Percentiles rank a stretch among this genome's conserved stretches.
Evolutionary conservation across 37 sponge, comb jelly and placozoan genomes (phyloP).

Genomic region (Hormiphora californensis): DNA sequence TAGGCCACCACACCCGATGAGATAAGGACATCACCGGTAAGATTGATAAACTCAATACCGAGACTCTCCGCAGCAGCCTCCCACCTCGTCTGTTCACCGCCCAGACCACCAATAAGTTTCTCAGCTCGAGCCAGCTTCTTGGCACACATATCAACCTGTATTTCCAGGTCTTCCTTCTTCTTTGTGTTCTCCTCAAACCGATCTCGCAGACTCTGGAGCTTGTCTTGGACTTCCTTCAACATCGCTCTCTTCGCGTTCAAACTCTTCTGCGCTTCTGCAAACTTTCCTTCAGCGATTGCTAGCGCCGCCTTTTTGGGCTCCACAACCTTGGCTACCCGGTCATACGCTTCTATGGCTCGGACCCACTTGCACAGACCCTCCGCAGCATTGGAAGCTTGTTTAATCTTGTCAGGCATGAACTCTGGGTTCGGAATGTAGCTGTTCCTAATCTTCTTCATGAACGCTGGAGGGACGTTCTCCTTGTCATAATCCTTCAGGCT

Average conservation of each 20-base stretch:
- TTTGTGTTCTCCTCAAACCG: conserved; percentile 80
- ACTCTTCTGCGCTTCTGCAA: conserved; percentile 84
- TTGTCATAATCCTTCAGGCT: conserved; percentile 83
- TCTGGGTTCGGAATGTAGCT: conserved; percentile 83
- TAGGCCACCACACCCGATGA: conserved; percentile 91
- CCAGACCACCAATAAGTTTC: conserved; percentile 95
- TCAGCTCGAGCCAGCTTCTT: conserved; percentile 89
- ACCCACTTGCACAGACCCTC: conserved; percentile 99
- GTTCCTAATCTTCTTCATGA: conserved; percentile 78
- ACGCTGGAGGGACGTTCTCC: conserved; percentile 75
- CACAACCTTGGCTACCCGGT: conserved; percentile 90
- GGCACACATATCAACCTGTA: conserved; percentile 78
- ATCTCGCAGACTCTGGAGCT: conserved; percentile 75
- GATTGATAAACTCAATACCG: conserved; percentile 65
- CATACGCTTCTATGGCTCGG: conserved; percentile 88
- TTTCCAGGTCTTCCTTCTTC: conserved; percentile 86
- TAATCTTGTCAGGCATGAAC: conserved; percentile 91
- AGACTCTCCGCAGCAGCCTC: conserved; percentile 74
- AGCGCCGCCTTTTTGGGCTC: conserved; percentile 92
- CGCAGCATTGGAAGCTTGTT: conserved; percentile 85
- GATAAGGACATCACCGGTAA: conserved; percentile 88
- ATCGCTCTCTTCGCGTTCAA: conserved; percentile 76
- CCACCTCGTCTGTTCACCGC: conserved; percentile 95
- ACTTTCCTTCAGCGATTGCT: conserved; percentile 76
- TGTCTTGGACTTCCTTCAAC: conserved; percentile 80